These are phyloP conservation scores for Meteorus cinctellus DNA, from an alignment of 2,888 invertebrate genomes.

Conservation along the genomic window DNA sequence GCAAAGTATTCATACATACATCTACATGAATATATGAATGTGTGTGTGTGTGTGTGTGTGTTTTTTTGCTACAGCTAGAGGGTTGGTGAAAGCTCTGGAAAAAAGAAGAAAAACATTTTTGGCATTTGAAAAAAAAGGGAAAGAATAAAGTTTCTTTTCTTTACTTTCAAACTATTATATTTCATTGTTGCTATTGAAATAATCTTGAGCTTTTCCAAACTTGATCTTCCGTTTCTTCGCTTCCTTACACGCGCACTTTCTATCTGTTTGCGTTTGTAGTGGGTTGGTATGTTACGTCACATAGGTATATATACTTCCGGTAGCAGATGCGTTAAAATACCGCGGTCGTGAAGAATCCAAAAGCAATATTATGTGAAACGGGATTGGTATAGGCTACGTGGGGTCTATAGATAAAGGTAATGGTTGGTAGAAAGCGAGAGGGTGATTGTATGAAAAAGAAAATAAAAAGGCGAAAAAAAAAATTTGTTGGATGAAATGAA, in stretches of 20 bases:
- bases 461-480: conserved; percentile 20
- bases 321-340: conserved; percentile 66
- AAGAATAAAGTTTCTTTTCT: too few relatives aligned
- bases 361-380: conserved; percentile 64
- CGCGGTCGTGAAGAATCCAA: conserved; percentile 63
- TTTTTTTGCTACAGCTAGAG: neutral
- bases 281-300: conserved; percentile 44
- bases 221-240: neutral
- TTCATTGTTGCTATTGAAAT: conserved; percentile 22
- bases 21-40: neutral
- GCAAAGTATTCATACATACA: too few relatives aligned
- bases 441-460: neutral
- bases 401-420: conserved; percentile 25
- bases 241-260: neutral
- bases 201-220: neutral
- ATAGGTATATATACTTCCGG: conserved; percentile 51
- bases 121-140: too few relatives aligned
- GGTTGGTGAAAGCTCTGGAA: neutral
- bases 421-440: conserved; percentile 2
- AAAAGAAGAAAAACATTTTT: neutral
- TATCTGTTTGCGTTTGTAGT: conserved; percentile 11
- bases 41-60: neutral
- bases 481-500: neutral
- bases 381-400: conserved; percentile 48
- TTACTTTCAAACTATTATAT: neutral